Conservation (phyloP, 2,113 vertebrate genomes). For the Mastomys coucha region DNA sequence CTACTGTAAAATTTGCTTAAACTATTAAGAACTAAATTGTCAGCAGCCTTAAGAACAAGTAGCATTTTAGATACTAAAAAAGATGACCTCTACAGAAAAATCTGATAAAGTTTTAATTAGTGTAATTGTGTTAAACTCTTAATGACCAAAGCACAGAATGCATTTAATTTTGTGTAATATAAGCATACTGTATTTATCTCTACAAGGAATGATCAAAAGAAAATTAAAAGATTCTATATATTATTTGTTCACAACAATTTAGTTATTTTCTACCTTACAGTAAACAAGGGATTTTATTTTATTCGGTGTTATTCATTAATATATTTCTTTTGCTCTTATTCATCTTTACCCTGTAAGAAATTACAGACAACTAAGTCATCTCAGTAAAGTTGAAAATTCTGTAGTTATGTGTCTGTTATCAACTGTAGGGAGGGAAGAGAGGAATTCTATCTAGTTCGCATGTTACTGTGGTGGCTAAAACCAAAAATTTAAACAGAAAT, state of each 20-base stretch:
- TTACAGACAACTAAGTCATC: not conserved
- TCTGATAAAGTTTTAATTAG: conserved; percentile 67
- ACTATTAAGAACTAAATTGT: not conserved
- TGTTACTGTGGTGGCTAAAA: not conserved
- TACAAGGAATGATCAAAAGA: conserved; percentile 54
- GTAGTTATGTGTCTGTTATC: not conserved
- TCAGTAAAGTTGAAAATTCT: not conserved
- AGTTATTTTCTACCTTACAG: conserved; percentile 36
- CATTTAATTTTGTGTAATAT: conserved; percentile 50
- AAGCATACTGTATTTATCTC: conserved; percentile 42
- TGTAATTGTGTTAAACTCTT: conserved; percentile 56
- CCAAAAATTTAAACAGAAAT: not conserved
- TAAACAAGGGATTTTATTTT: conserved; percentile 7
- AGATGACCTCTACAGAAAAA: conserved; percentile 21
- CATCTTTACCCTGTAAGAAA: not conserved
- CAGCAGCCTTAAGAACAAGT: not conserved
- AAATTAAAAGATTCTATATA: conserved; percentile 50
- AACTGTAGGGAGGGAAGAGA: not conserved
- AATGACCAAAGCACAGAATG: conserved; percentile 5
- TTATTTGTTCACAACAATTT: not conserved
- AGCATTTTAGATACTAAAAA: conserved; percentile 31
- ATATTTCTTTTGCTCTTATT: not conserved
- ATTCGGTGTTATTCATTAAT: not conserved
- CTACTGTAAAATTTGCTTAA: not conserved
- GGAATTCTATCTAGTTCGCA: not conserved